Evolutionary conservation across 2,888 invertebrate species (phyloP), one percentile per base, ranked within the genome.

Genomic region (Trissoscelio sp.): DNA sequence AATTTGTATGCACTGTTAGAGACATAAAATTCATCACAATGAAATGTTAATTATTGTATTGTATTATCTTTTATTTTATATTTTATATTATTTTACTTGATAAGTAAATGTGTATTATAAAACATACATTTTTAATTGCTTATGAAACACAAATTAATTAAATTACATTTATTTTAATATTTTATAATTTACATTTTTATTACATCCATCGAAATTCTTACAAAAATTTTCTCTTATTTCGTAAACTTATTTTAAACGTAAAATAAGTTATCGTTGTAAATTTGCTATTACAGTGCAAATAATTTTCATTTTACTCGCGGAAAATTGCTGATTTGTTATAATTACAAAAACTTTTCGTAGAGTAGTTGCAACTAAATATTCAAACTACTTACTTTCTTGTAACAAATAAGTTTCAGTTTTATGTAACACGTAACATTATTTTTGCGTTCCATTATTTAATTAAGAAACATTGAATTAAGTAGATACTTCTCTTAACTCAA

Each of bases 401-500:
- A 72, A 51, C 14, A 72, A 39, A 51, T 37, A 46, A 60, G 46
- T 58, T 60, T 24, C 39, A 5, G 39, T 46, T 72, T 44, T 1
- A 24, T 9, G n/a, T n/a, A 16, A 3, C 12, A 16, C 16, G 22
- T 28, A 28, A 28, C 31, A 22, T 60, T 51, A 39, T 48, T 72
- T n/a, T 34, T 11, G 22, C 22, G 24, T 37, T 39, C 28, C n/a
- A 3, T 60, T 51, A 42, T 42, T 42, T 42, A 42, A 42, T 42
- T 42, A 14, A 42, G 42, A 42, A 42, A 16, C 14, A 42, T 16
- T 42, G 42, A 42, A 60, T 62, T 53, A 62, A 53, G 28, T n/a
- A n/a, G n/a, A n/a, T 39, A 72, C 48, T 72, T 53, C 28, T 20
- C 31, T 62, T 44, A 62, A 62, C 24, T 51, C 60, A 60, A 28